A percentile compares a stretch with the other conserved stretches of the same genome.
Conservation (phyloP, 2,888 invertebrate genomes). For the Eumerus sabulonum region DNA sequence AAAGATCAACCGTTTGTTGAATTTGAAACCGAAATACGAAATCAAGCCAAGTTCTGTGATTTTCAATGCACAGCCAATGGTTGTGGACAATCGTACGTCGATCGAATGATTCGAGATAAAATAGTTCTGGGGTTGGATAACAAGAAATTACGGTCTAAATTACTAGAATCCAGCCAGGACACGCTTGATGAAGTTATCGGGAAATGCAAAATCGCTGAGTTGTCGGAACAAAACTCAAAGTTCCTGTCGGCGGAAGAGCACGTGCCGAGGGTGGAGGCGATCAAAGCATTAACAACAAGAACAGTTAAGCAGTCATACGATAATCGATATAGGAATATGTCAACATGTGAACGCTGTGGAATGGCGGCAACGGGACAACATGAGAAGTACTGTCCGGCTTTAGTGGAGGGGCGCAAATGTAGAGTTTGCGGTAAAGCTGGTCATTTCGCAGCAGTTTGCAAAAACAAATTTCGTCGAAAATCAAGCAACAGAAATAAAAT, state of each 20-base stretch:
- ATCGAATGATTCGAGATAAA: constrained; percentile 36
- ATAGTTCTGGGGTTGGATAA: constrained; percentile 35
- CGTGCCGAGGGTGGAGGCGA: constrained; percentile 22
- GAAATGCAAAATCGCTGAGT: constrained; percentile 44
- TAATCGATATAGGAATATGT: constrained; percentile 4
- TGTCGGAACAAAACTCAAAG: constrained; percentile 27
- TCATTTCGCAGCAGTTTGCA: constrained; percentile 33
- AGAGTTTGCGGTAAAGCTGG: constrained; percentile 30
- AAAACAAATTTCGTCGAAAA: constrained; percentile 16
- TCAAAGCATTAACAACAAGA: constrained; percentile 17
- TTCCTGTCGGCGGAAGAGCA: constrained; percentile 24
- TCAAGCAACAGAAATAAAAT: constrained; percentile 20
- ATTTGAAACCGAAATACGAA: constrained; percentile 45
- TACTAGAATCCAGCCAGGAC: constrained; percentile 35
- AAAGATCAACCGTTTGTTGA: constrained; percentile 42
- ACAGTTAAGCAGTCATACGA: constrained; percentile 21
- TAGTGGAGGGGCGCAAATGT: constrained; percentile 25
- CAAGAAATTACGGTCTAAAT: constrained; percentile 31
- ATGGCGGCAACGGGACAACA: constrained; percentile 34
- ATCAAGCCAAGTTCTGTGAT: constrained; percentile 37
- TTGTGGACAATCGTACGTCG: constrained; percentile 21
- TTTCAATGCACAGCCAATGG: constrained; percentile 21
- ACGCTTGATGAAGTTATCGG: constrained; percentile 25
- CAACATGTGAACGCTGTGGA: constrained; percentile 30
- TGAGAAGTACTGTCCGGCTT: constrained; percentile 28